A percentile compares a stretch with the other conserved stretches of the same genome.
Evolutionary conservation across 2,113 vertebrate genomes (phyloP).

Genomic region (Malaclemys terrapin): DNA sequence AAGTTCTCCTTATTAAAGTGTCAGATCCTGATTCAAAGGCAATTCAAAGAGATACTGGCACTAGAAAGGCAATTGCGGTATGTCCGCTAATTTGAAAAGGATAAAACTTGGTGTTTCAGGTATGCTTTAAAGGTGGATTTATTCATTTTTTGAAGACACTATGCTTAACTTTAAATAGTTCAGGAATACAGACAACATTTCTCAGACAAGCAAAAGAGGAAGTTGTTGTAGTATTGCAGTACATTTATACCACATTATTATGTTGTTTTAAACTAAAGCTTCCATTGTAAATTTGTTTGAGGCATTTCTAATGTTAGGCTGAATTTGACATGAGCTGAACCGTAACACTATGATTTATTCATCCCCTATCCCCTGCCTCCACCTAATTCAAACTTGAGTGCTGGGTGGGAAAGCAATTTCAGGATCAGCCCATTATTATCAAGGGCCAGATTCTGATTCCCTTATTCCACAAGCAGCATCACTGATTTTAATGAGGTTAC

Average conservation of each 20-base stretch:
- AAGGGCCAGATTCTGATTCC: background rate
- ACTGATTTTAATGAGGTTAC: background rate
- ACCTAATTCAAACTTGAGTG: background rate
- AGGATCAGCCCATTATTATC: background rate
- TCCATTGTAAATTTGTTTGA: background rate
- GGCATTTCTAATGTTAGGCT: background rate
- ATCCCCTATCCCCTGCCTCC: background rate
- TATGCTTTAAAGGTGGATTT: background rate
- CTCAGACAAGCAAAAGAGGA: background rate
- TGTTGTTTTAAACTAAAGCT: background rate
- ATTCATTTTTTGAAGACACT: background rate
- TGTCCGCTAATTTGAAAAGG: conserved; percentile 32
- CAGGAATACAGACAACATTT: conserved; percentile 21
- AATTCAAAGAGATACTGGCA: conserved; percentile 47
- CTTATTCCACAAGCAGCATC: background rate
- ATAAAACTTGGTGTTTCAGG: conserved; percentile 4
- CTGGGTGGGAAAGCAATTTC: background rate
- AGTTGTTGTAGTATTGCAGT: background rate
- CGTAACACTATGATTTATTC: background rate
- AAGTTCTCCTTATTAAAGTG: conserved; percentile 20
- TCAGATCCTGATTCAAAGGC: conserved; percentile 61
- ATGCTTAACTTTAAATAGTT: background rate
- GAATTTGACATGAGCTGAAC: background rate
- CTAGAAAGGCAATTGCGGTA: conserved; percentile 20
- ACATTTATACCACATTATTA: background rate